Percentiles rank a stretch among this genome's conserved stretches.
Conservation (phyloP, 2,888 invertebrate species). For the Eupithecia dodoneata region DNA sequence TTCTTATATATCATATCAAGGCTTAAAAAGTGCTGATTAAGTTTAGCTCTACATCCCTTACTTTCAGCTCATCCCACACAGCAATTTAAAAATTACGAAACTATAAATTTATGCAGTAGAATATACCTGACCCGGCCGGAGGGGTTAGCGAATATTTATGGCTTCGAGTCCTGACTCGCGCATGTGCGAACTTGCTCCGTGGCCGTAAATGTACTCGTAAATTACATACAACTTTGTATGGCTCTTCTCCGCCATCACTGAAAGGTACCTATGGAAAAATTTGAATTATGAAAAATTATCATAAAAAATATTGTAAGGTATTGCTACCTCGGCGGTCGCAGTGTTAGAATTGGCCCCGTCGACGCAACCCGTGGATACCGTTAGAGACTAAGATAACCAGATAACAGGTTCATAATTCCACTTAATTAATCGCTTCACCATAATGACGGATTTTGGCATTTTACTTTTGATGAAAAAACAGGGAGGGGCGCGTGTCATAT, state of each 20-base stretch:
- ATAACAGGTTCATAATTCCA: too few species aligned
- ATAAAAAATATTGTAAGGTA: not conserved
- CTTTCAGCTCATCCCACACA: constrained; percentile 27
- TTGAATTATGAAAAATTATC: not conserved
- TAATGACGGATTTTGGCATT: too few species aligned
- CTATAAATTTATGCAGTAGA: constrained; percentile 37
- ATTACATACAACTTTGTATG: constrained; percentile 78
- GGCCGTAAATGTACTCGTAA: constrained; percentile 73
- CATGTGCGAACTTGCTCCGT: constrained; percentile 76
- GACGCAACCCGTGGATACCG: too few species aligned
- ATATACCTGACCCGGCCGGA: constrained; percentile 63
- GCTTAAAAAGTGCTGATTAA: not conserved
- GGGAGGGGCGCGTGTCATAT: too few species aligned
- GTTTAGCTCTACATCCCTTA: not conserved
- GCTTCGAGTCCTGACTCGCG: constrained; percentile 59
- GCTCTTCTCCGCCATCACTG: constrained; percentile 40
- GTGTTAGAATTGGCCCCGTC: too few species aligned
- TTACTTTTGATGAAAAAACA: too few species aligned
- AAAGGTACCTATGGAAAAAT: not conserved
- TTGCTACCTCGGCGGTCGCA: not conserved
- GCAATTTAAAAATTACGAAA: constrained; percentile 29
- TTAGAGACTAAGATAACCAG: too few species aligned
- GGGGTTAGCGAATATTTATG: constrained; percentile 74
- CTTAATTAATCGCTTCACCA: too few species aligned
- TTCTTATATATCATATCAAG: too few species aligned